Percentiles rank a stretch among this genome's conserved stretches.
Conservation (phyloP, 2,797 vertebrate genomes). For the Menidia menidia region DNA sequence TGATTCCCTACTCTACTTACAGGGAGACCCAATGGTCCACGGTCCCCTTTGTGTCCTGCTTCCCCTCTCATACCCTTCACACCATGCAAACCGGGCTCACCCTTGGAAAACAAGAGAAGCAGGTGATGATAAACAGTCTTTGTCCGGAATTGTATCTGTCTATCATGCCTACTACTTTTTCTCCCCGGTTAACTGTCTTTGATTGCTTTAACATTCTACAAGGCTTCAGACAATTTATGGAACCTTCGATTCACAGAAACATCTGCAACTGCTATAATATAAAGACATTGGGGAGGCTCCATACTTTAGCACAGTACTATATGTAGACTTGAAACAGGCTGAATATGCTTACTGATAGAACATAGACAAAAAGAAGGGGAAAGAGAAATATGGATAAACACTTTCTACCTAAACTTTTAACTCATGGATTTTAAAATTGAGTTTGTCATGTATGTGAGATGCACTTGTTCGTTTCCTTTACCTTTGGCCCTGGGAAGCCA, state of each 20-base stretch:
- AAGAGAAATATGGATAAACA: too few species aligned
- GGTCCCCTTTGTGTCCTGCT: conserved; percentile 97
- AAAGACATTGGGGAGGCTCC: too few species aligned
- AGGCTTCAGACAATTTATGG: too few species aligned
- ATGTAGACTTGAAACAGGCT: too few species aligned
- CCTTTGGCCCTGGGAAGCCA: conserved; percentile 96
- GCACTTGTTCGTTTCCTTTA: conserved; percentile 71
- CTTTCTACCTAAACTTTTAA: too few species aligned
- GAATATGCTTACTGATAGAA: too few species aligned
- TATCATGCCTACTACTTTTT: too few species aligned
- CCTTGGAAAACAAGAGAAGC: conserved; percentile 69
- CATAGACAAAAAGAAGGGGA: too few species aligned
- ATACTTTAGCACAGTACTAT: too few species aligned
- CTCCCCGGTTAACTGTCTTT: too few species aligned
- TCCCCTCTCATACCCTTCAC: conserved; percentile 96
- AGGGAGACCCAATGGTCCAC: conserved; percentile 97
- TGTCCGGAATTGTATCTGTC: neutral
- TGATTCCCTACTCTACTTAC: conserved; percentile 87
- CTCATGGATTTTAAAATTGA: neutral
- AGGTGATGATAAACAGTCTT: conserved; percentile 23
- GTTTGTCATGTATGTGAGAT: conserved; percentile 46
- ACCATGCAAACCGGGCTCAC: conserved; percentile 96
- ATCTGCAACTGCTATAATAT: too few species aligned
- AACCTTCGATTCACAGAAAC: too few species aligned
- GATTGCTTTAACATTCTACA: neutral